phyloP scores from a whole-genome alignment of 2,797 vertebrate species.

The Moxostoma hubbsi region DNA sequence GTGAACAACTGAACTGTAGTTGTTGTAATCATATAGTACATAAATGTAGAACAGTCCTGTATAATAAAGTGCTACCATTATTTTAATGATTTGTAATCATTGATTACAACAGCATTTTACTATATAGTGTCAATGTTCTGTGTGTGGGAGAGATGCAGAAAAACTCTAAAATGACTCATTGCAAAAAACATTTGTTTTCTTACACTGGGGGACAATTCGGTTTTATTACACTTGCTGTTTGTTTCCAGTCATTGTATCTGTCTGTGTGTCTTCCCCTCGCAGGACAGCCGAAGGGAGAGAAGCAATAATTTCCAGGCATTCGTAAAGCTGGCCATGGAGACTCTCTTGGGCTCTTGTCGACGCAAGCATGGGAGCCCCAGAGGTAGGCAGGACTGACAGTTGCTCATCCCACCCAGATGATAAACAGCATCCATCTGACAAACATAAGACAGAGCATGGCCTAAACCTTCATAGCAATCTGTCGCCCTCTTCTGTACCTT shows the following conservation, averaged over 20 bases:
- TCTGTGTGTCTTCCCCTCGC: slow-evolving; percentile 61
- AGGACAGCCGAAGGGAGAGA: slow-evolving; percentile 88
- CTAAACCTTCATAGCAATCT: background rate
- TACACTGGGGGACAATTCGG: background rate
- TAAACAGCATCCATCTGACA: slow-evolving; percentile 9
- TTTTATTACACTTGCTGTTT: slow-evolving; percentile 16
- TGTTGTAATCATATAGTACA: no score
- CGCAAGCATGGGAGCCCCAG: slow-evolving; percentile 70
- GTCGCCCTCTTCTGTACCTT: slow-evolving; percentile 10
- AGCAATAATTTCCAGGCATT: slow-evolving; percentile 85
- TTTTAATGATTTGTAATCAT: background rate
- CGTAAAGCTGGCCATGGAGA: slow-evolving; percentile 84
- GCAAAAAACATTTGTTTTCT: background rate
- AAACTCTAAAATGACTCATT: background rate
- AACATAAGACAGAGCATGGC: slow-evolving; percentile 5
- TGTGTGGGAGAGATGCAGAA: background rate
- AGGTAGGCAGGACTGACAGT: slow-evolving; percentile 71
- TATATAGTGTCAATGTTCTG: background rate
- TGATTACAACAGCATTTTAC: background rate
- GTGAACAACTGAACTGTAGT: no score
- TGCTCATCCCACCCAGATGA: slow-evolving; percentile 5
- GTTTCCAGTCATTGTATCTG: slow-evolving; percentile 72
- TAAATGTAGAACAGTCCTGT: no score
- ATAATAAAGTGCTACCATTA: no score
- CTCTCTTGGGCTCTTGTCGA: slow-evolving; percentile 79